Evolutionary conservation across 2,797 vertebrate genomes (phyloP).

Genomic region (Sebastes hubbsi): DNA sequence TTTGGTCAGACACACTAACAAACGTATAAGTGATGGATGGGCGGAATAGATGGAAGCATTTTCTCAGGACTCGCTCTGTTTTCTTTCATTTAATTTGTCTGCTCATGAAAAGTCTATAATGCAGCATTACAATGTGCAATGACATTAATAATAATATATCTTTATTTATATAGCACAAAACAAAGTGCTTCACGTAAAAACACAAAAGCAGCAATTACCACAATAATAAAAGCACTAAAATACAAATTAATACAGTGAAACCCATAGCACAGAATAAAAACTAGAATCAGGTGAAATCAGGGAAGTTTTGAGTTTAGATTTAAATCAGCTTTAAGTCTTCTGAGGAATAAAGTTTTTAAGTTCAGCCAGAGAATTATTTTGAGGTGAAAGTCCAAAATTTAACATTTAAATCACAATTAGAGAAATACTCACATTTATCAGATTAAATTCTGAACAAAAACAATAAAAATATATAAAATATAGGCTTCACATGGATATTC

Average conservation of each 20-base stretch:
- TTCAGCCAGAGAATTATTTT: not conserved
- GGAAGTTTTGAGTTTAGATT: not conserved
- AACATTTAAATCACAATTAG: not conserved
- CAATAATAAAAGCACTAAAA: not conserved
- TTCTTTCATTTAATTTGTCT: not conserved
- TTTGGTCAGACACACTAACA: conserved; percentile 31
- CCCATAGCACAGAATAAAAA: too few relatives aligned
- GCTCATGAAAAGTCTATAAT: not conserved
- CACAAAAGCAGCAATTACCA: not conserved
- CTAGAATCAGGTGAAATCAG: not conserved
- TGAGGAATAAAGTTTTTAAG: not conserved
- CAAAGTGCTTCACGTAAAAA: not conserved
- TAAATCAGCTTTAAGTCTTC: too few relatives aligned
- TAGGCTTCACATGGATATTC: not conserved
- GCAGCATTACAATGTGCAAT: not conserved
- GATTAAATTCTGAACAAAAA: not conserved
- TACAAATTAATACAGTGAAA: not conserved
- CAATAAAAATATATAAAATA: too few relatives aligned
- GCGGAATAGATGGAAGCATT: not conserved
- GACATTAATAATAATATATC: not conserved
- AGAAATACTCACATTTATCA: not conserved
- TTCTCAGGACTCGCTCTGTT: not conserved
- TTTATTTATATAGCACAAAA: too few relatives aligned
- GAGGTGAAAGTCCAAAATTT: not conserved
- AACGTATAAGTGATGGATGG: conserved; percentile 16